Base-by-base conservation (phyloP, 2,888 invertebrate genomes). In the Eristalis arbustorum region DNA sequence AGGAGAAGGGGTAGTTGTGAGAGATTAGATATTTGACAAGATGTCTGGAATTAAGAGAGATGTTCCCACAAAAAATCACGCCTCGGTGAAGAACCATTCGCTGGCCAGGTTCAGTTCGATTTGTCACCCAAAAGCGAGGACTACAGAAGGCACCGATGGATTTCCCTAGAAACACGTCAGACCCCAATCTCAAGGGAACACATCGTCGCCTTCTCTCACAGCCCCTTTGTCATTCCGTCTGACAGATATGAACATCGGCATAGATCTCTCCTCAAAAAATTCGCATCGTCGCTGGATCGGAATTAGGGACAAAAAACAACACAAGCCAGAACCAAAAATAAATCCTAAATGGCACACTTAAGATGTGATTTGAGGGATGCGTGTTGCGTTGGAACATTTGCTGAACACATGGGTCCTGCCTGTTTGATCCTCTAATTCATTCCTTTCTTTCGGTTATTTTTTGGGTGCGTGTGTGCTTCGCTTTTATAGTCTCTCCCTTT, bases 221-320 rank as follows among this genome's bases (percentile, higher is more conserved):
- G 66, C 69, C 81, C 73, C 64, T 81, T 71, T 67, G 23, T 85
- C 68, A 85, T 85, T 69, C 56, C 49, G 40, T 56, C 61, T 85
- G 84, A 85, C 84, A 85, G 84, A 69, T 81, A 61, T 85, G 84
- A 81, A 85, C 84, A 77, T 84, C 67, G 59, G 10, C 59, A 77
- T 64, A 72, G 56, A 71, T 71, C 56, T 57, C 37, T 56, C 56
- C 8, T 14, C 37, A 11, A 13, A 11, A 13, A n/a, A 6, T 31
- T 56, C 56, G 56, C 56, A 18, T 5, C 56, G 5, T n/a, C 22
- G 6, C 1, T 14, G 59, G 13, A 28, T 59, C 59, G 14, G 67
- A 62, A 82, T 76, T 76, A 73, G 69, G 61, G 37, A 59, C 25
- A 14, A 57, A 25, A 22, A 23, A 66, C 14, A 13, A 63, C 18